phyloP scores from a whole-genome alignment of 35 echinoderm and acorn worm genomes.

The Ophiothrix spiculata region DNA sequence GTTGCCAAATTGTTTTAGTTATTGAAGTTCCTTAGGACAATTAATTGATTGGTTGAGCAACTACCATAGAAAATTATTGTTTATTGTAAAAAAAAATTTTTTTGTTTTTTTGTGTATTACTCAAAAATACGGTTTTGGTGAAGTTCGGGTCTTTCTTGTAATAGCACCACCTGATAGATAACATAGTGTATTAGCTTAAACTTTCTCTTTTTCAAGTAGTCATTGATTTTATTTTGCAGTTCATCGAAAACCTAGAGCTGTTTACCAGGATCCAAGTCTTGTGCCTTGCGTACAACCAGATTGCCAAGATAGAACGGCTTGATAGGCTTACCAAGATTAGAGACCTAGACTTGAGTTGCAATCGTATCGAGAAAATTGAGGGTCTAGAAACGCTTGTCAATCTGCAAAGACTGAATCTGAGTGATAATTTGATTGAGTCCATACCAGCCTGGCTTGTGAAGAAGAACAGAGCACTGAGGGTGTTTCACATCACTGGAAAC shows the following conservation, averaged over 20 bases:
- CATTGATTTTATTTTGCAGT: constrained; percentile 38
- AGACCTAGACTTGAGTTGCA: constrained; percentile 87
- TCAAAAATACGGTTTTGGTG: background rate
- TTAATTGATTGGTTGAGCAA: no score
- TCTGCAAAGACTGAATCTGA: constrained; percentile 75
- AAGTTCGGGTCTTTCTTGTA: background rate
- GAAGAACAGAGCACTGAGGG: constrained; percentile 70
- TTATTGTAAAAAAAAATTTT: background rate
- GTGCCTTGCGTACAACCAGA: constrained; percentile 78
- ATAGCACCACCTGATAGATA: background rate
- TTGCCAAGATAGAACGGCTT: constrained; percentile 71
- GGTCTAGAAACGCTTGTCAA: constrained; percentile 80
- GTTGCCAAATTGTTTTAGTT: no score
- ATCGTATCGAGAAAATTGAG: constrained; percentile 71
- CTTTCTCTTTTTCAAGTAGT: background rate
- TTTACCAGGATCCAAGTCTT: constrained; percentile 72
- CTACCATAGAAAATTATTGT: background rate
- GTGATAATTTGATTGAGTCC: constrained; percentile 84
- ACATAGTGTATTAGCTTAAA: background rate
- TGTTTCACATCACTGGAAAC: constrained; percentile 65
- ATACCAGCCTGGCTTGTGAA: constrained; percentile 87
- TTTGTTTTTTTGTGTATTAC: background rate
- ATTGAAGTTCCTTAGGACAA: no score
- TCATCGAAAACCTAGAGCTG: constrained; percentile 88
- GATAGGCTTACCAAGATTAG: constrained; percentile 56